These are phyloP conservation scores for Megaceryle alcyon DNA, from an alignment of 2,797 vertebrate species.

Conservation along the genomic window DNA sequence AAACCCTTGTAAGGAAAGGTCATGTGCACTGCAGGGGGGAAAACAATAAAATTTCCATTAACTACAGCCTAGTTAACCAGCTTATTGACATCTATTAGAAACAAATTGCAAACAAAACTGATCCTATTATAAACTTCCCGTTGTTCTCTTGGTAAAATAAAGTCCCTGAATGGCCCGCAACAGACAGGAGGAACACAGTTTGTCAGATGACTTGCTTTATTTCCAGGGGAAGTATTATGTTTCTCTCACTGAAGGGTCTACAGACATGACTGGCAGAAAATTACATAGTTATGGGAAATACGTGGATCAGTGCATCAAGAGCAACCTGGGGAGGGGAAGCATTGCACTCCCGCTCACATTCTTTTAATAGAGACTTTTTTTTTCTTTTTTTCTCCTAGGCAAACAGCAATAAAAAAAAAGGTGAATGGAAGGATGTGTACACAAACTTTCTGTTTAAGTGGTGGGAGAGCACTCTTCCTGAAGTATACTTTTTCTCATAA, in stretches of 20 bases:
- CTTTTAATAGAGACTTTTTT: conserved; percentile 59
- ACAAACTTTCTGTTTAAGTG: conserved; percentile 78
- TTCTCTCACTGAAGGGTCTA: conserved; percentile 62
- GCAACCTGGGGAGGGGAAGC: conserved; percentile 48
- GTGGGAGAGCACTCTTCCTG: conserved; percentile 73
- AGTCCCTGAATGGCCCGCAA: conserved; percentile 69
- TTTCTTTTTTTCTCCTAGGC: conserved; percentile 58
- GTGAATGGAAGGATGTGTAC: conserved; percentile 82
- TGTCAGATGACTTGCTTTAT: conserved; percentile 73
- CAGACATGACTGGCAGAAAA: conserved; percentile 61
- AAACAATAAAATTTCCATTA: conserved; percentile 99
- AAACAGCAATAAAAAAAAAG: conserved; percentile 83
- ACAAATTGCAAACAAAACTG: conserved; percentile 93
- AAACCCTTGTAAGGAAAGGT: conserved; percentile 87
- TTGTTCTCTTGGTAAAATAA: conserved; percentile 76
- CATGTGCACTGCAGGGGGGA: conserved; percentile 87
- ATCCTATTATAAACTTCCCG: conserved; percentile 90
- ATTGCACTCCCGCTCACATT: conserved; percentile 69
- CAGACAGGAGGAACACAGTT: conserved; percentile 63
- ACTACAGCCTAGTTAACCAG: conserved; percentile 91
- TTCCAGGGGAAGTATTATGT: conserved; percentile 71
- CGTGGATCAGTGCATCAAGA: conserved; percentile 15
- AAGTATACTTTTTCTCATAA: conserved; percentile 80
- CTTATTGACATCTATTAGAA: conserved; percentile 95
- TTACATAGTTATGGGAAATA: conserved; percentile 42